Conservation (phyloP, 2,113 vertebrate genomes). For the Hemichromis elongatus region DNA sequence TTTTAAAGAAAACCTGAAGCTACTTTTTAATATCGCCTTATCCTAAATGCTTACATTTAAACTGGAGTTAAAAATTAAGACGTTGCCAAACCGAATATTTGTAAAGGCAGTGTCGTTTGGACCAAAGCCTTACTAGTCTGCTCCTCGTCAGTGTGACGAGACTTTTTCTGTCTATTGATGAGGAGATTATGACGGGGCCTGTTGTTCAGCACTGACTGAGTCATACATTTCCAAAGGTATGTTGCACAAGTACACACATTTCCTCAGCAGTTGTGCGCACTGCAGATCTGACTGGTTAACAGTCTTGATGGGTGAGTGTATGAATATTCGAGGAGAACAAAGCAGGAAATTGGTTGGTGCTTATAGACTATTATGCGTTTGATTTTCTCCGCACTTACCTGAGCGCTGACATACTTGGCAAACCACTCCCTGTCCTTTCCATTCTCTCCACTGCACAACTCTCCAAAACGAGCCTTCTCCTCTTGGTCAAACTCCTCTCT, state of each 20-base stretch:
- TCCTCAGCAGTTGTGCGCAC: neutral
- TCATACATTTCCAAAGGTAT: neutral
- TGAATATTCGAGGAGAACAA: neutral
- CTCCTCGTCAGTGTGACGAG: neutral
- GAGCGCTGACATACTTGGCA: constrained; percentile 87
- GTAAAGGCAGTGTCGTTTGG: neutral
- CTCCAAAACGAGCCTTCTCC: constrained; percentile 91
- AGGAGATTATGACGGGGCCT: neutral
- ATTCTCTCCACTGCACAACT: constrained; percentile 84
- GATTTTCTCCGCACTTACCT: constrained; percentile 68
- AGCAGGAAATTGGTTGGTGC: neutral
- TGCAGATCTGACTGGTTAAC: neutral
- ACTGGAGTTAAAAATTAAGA: neutral
- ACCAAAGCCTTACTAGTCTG: neutral
- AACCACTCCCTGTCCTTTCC: constrained; percentile 96
- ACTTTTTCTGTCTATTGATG: neutral
- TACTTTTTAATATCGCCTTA: rapidly evolving
- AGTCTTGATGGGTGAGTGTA: neutral
- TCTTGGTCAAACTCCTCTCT: constrained; percentile 94
- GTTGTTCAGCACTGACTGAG: neutral
- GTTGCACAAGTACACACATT: neutral
- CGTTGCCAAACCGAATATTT: neutral
- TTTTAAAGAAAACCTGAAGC: neutral
- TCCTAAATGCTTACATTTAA: neutral
- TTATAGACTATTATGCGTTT: neutral